A percentile compares a stretch with the other conserved stretches of the same genome.
phyloP scores from a whole-genome alignment of 2,888 invertebrate species.

The Aleiodes testaceus region DNA sequence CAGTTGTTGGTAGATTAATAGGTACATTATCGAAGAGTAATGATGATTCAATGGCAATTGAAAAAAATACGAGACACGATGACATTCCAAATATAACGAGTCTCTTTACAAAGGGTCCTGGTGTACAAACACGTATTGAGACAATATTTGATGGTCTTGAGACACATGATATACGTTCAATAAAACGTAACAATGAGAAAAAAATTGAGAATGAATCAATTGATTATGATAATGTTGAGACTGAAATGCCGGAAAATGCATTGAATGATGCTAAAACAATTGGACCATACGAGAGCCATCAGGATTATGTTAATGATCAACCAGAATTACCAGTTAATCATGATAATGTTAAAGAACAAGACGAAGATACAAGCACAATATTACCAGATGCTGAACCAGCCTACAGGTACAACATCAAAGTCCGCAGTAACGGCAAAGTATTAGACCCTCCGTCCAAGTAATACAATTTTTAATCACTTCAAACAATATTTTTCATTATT shows the following conservation, averaged over 20 bases:
- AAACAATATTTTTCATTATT: conserved; percentile 16
- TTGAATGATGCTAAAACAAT: conserved; percentile 73
- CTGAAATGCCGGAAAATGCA: conserved; percentile 57
- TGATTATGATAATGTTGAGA: conserved; percentile 52
- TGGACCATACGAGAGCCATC: conserved; percentile 78
- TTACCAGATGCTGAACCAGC: conserved; percentile 69
- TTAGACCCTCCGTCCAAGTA: conserved; percentile 71
- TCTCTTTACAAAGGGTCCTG: conserved; percentile 75
- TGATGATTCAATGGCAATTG: conserved; percentile 74
- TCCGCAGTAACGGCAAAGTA: conserved; percentile 71
- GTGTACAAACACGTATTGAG: conserved; percentile 60
- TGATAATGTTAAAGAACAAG: conserved; percentile 59
- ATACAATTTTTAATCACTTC: conserved; percentile 46
- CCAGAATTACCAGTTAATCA: conserved; percentile 73
- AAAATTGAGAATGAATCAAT: conserved; percentile 50
- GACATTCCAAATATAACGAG: conserved; percentile 78
- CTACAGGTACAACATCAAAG: conserved; percentile 71
- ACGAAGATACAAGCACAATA: conserved; percentile 69
- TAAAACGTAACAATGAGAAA: conserved; percentile 47
- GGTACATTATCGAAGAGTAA: conserved; percentile 52
- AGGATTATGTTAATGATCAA: conserved; percentile 70
- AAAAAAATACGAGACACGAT: conserved; percentile 73
- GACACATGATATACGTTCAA: conserved; percentile 65
- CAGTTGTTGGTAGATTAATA: conserved; percentile 62
- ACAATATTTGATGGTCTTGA: conserved; percentile 67